phyloP scores from a whole-genome alignment of 2,888 invertebrate genomes.

The Philereme transversata region DNA sequence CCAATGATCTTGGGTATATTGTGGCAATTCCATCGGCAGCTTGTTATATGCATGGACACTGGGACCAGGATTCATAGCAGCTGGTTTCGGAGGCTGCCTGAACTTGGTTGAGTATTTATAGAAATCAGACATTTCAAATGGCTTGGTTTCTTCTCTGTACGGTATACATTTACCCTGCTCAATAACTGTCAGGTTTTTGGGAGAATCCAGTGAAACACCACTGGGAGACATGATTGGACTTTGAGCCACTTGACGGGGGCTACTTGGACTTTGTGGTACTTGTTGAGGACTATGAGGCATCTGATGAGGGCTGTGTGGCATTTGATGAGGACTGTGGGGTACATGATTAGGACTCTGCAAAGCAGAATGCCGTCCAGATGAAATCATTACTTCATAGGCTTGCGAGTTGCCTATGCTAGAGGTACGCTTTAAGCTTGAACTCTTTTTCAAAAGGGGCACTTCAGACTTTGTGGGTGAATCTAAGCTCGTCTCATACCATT shows the following conservation, averaged over 20 bases:
- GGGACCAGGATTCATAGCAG: slow-evolving; percentile 55
- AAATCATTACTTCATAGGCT: slow-evolving; percentile 73
- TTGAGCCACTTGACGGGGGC: slow-evolving; percentile 64
- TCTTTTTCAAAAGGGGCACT: slow-evolving; percentile 65
- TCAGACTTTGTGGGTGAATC: slow-evolving; percentile 81
- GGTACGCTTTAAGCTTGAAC: slow-evolving; percentile 78
- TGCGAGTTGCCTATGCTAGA: slow-evolving; percentile 83
- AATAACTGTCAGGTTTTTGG: slow-evolving; percentile 92
- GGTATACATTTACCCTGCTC: slow-evolving; percentile 95
- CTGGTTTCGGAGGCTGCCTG: slow-evolving; percentile 83
- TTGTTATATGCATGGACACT: slow-evolving; percentile 62
- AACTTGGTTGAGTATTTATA: slow-evolving; percentile 98
- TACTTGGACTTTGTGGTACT: slow-evolving; percentile 61
- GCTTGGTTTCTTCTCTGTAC: slow-evolving; percentile 96
- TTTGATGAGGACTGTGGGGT: slow-evolving; percentile 56
- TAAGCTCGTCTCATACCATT: slow-evolving; percentile 88
- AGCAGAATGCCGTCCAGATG: slow-evolving; percentile 73
- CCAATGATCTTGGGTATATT: slow-evolving; percentile 73
- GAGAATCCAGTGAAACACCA: slow-evolving; percentile 88
- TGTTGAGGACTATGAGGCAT: slow-evolving; percentile 64
- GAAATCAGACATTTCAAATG: slow-evolving; percentile 99
- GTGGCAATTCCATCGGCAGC: slow-evolving; percentile 73
- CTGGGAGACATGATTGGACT: slow-evolving; percentile 72
- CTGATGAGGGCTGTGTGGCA: slow-evolving; percentile 39
- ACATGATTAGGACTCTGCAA: slow-evolving; percentile 72